A percentile compares a stretch with the other conserved stretches of the same genome.
phyloP scores from a whole-genome alignment of 1,140 invertebrate genomes.

The Zophobas atratus region DNA sequence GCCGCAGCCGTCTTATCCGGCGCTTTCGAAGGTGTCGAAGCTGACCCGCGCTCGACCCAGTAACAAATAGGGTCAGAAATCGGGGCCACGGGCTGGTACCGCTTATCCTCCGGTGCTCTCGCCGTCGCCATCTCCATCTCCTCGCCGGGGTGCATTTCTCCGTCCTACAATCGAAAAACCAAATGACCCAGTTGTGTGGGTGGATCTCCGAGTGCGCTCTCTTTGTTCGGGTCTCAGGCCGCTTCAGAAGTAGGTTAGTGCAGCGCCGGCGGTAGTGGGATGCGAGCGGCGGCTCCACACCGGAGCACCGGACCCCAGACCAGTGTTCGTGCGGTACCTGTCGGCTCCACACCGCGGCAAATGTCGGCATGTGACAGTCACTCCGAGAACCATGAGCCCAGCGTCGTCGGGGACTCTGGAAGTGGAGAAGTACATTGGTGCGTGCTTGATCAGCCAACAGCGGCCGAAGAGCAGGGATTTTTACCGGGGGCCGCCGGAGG shows the following conservation, averaged over 20 bases:
- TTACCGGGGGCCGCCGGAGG: conserved; percentile 14
- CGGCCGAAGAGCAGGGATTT: conserved; percentile 25
- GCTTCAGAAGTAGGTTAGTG: conserved; percentile 68
- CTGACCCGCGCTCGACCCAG: conserved; percentile 35
- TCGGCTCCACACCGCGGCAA: conserved; percentile 32
- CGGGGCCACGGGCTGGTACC: conserved; percentile 37
- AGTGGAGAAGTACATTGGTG: conserved; percentile 79
- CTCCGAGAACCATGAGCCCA: conserved; percentile 71
- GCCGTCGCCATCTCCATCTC: conserved; percentile 8
- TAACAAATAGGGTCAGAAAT: conserved; percentile 45
- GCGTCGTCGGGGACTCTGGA: conserved; percentile 73
- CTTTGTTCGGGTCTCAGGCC: conserved; percentile 66
- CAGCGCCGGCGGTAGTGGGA: conserved; percentile 51
- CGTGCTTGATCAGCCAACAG: conserved; percentile 71
- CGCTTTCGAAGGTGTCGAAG: conserved; percentile 42
- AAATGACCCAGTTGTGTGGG: conserved; percentile 66
- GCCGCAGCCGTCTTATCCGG: conserved; percentile 14
- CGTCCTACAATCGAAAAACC: conserved; percentile 46
- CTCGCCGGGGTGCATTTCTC: conserved; percentile 40
- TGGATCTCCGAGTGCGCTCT: conserved; percentile 66
- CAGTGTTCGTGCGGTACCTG: conserved; percentile 40
- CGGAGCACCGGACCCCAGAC: conserved; percentile 47
- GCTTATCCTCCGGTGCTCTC: not conserved
- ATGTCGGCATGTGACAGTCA: conserved; percentile 17
- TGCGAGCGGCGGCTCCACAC: conserved; percentile 41